Base-by-base conservation (phyloP, 2,888 invertebrate species). In the Oxyteleia sp. region DNA sequence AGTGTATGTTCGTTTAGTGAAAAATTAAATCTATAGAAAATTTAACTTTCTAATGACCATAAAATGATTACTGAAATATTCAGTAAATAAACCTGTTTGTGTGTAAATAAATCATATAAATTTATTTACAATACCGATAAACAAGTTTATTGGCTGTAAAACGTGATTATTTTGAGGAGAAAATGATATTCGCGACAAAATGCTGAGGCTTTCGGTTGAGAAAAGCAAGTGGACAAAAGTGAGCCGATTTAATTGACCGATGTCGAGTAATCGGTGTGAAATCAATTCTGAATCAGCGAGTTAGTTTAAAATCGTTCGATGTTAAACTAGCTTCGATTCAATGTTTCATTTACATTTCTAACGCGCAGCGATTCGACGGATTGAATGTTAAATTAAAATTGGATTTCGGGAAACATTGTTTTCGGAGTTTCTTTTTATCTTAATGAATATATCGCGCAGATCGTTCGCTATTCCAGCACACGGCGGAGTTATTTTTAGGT, bases 361-460 rank as follows among this genome's bases (percentile, higher is more conserved):
- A 55, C 18, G 13, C n/a, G 55, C 18, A n/a, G 11, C 20, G 38
- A 38, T 55, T 55, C 18, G 11, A 20, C 38, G 55, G n/a, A 55
- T 45, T 61, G 45, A 29, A 43, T 29, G 43, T 61, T 61, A 29
- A 61, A 61, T 61, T 45, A 61, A 45, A 45, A 45, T 29, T 61
- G 45, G 29, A 45, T 45, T 45, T 15, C n/a, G 15, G 15, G 29
- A n/a, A 43, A 43, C 45, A 20, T 61, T 61, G 35, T 51, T 51
- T 61, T 61, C 45, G 16, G 29, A 43, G 29, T 26, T 29, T 11
- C 26, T 45, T 4, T 45, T 61, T 45, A 4, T 18, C 8, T 18
- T 38, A 38, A 57, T 57, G 55, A 57, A 57, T 55, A 35, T n/a
- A 55, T 35, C 8, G 20, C 20, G 10, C 8, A n/a, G 4, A 20